Conservation (phyloP, 2,797 vertebrate species). For the Glossophaga mutica region DNA sequence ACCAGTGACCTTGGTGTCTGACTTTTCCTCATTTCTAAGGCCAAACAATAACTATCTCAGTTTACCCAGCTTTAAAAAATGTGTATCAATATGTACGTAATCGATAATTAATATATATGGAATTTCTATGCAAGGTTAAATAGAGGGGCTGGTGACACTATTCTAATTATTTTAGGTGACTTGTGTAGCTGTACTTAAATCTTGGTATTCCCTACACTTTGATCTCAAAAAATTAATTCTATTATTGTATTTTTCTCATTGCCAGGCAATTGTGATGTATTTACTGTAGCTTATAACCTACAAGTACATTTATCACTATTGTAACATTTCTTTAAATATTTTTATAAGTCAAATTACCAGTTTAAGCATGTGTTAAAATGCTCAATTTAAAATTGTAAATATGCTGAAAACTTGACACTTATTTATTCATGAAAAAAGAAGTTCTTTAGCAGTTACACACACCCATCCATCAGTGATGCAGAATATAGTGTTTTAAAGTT, state of each 20-base stretch:
- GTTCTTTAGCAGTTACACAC: neutral
- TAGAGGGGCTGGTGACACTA: neutral
- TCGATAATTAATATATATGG: neutral
- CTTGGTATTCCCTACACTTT: neutral
- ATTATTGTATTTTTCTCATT: neutral
- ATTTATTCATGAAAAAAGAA: constrained; percentile 14
- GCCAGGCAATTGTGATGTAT: neutral
- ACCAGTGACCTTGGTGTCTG: accelerated
- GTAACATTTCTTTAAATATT: constrained; percentile 2
- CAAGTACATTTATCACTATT: neutral
- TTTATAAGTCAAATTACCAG: constrained; percentile 36
- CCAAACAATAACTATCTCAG: neutral
- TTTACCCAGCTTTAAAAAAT: neutral
- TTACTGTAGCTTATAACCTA: neutral
- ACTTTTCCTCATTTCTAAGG: neutral
- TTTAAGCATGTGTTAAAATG: constrained; percentile 37
- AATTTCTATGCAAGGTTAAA: neutral
- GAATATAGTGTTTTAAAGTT: neutral
- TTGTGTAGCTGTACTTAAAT: neutral
- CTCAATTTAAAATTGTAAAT: constrained; percentile 28
- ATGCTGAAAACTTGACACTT: neutral
- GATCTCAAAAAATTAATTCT: neutral
- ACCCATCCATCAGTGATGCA: neutral
- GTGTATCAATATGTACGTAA: neutral
- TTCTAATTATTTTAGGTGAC: neutral